A percentile compares a stretch with the other conserved stretches of the same genome.
These are phyloP conservation scores for Hipposideros armiger DNA, from an alignment of 2,113 vertebrate species.

Conservation along the genomic window DNA sequence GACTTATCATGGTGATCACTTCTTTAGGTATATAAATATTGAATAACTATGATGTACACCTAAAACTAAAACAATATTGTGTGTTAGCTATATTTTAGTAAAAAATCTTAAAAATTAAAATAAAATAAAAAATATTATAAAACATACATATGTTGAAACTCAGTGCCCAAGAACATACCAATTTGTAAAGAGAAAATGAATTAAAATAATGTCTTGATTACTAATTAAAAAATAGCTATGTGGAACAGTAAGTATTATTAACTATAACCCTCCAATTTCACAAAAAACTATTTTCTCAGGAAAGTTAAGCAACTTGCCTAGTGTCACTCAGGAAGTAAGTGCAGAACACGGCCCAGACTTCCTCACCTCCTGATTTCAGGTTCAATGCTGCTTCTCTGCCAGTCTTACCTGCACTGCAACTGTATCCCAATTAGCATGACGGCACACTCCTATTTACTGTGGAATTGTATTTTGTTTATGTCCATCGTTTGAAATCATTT, in stretches of 20 bases:
- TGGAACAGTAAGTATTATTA: not conserved
- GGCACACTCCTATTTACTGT: not conserved
- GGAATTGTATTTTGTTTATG: not conserved
- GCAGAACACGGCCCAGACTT: not conserved
- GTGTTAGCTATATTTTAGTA: no score
- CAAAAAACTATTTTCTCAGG: not conserved
- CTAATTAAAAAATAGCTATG: not conserved
- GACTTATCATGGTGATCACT: no score
- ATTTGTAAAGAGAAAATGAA: not conserved
- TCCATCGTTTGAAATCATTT: not conserved
- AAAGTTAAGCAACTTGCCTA: not conserved
- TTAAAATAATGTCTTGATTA: not conserved
- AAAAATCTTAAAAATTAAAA: no score
- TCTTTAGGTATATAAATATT: no score
- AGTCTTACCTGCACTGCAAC: not conserved
- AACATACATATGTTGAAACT: not conserved
- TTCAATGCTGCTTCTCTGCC: not conserved
- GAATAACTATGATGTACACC: no score
- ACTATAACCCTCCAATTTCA: not conserved
- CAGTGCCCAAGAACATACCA: not conserved
- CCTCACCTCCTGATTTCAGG: not conserved
- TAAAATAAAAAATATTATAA: not conserved
- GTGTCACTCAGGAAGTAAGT: not conserved
- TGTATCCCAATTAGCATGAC: not conserved
- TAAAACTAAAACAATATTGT: no score